Evolutionary conservation across 1,140 invertebrate species (phyloP).

Genomic region (Zeugodacus cucurbitae): DNA sequence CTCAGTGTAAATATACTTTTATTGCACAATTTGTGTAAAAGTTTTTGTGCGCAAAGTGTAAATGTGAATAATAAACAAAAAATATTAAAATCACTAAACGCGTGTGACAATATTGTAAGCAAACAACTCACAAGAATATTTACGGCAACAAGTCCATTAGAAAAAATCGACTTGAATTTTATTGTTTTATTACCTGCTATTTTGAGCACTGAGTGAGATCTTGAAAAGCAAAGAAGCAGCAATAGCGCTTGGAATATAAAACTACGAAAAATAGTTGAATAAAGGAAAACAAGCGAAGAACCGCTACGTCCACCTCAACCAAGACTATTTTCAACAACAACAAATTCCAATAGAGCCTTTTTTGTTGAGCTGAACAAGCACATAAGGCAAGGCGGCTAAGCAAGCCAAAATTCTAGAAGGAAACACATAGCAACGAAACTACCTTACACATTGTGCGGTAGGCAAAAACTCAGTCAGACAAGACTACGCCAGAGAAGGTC

Average conservation of each 20-base stretch:
- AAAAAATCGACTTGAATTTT: neutral
- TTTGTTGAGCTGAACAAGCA: neutral
- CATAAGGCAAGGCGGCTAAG: neutral
- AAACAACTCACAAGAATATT: neutral
- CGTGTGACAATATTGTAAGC: neutral
- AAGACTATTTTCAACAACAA: neutral
- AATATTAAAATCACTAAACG: neutral
- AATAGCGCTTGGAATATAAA: neutral
- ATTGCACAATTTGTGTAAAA: neutral
- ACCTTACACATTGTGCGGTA: neutral
- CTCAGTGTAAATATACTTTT: neutral
- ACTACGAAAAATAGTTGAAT: slow-evolving; percentile 20
- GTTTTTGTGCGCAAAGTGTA: neutral
- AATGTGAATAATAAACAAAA: neutral
- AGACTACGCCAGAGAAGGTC: neutral
- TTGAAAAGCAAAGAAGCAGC: neutral
- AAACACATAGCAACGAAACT: neutral
- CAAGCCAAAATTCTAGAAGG: neutral
- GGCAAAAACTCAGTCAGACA: neutral
- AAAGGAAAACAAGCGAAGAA: neutral
- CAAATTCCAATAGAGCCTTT: neutral
- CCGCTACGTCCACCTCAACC: neutral
- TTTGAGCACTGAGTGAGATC: neutral
- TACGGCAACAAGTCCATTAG: neutral
- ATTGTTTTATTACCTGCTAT: neutral